A percentile compares a stretch with the other conserved stretches of the same genome.
Conservation (phyloP, 2,888 invertebrate genomes). For the Nemoura dubitans region DNA sequence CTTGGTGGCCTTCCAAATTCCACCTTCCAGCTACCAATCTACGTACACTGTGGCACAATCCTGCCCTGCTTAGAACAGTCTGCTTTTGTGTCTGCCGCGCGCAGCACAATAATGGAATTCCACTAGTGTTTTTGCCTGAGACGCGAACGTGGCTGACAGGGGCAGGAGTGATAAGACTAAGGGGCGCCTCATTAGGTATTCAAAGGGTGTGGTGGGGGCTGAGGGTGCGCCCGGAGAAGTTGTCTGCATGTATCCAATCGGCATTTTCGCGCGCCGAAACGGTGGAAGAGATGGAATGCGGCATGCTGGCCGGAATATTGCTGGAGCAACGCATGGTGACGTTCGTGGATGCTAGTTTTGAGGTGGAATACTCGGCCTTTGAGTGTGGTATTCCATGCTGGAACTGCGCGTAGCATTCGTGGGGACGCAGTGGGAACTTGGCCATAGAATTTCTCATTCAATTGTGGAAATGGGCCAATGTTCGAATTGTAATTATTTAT, state of each 20-base stretch:
- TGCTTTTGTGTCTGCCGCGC: neutral
- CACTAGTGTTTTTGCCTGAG: neutral
- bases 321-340: no score
- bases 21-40: neutral
- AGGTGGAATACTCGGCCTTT: no score
- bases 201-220: neutral
- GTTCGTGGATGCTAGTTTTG: no score
- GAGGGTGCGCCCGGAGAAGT: neutral
- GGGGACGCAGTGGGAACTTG: no score
- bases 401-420: no score
- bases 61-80: neutral
- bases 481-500: no score
- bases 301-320: neutral
- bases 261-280: neutral
- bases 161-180: slow-evolving; percentile 16
- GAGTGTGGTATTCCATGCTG: no score
- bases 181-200: slow-evolving; percentile 18
- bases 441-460: no score
- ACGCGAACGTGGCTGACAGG: neutral
- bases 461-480: no score
- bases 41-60: neutral
- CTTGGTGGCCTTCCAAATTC: neutral
- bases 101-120: slow-evolving; percentile 15
- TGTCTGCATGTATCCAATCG: neutral
- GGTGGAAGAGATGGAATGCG: neutral